phyloP scores from a whole-genome alignment of 1,140 invertebrate species.

The Papilio aristodemus region DNA sequence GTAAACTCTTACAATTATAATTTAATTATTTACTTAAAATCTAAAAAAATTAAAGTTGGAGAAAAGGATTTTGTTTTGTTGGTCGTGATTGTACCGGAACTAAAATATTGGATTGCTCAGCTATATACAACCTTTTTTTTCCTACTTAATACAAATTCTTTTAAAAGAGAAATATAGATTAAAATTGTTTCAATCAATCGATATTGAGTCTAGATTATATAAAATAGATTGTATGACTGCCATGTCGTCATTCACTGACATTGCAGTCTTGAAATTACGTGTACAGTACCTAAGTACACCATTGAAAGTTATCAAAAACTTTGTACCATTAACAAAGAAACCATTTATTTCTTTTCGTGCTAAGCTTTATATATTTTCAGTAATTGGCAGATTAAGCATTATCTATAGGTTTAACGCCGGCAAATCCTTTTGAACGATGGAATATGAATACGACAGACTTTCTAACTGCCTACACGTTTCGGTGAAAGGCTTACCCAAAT shows the following conservation, averaged over 20 bases:
- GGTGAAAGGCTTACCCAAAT: slow-evolving; percentile 45
- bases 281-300: background rate
- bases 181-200: background rate
- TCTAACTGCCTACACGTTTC: slow-evolving; percentile 50
- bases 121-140: no score
- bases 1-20: slow-evolving; percentile 6
- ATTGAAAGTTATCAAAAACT: background rate
- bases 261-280: background rate
- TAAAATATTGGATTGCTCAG: no score
- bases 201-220: background rate
- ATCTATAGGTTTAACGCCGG: background rate
- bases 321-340: no score
- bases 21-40: background rate
- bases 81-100: no score
- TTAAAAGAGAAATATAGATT: background rate
- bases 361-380: background rate
- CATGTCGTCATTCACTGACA: background rate
- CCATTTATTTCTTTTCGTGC: background rate
- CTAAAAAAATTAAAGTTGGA: no score
- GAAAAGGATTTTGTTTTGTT: no score
- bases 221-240: background rate
- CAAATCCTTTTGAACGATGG: slow-evolving; percentile 43
- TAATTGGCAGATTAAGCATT: slow-evolving; percentile 21
- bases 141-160: no score
- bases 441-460: slow-evolving; percentile 48